Evolutionary conservation across 2,888 invertebrate species (phyloP).

Genomic region (Melieria omissa): DNA sequence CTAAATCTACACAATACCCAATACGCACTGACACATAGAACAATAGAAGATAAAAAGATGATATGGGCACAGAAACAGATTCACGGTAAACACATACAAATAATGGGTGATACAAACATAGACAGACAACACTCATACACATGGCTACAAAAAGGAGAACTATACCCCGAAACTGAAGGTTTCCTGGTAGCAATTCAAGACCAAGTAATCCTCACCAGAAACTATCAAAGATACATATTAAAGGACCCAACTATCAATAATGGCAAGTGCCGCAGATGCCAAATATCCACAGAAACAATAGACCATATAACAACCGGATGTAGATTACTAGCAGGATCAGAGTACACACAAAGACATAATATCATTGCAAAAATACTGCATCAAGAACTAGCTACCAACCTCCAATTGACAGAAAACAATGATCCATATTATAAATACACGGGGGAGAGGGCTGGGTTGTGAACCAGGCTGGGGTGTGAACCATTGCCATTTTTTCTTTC

Average conservation of each 20-base stretch:
- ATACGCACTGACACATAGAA: no score
- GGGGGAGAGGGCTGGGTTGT: neutral
- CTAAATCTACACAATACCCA: no score
- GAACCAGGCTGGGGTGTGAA: neutral
- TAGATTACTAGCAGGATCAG: neutral
- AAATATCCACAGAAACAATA: neutral
- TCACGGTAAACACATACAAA: no score
- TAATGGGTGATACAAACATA: no score
- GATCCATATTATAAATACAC: no score
- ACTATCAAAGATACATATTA: constrained; percentile 11
- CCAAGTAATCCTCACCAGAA: constrained; percentile 12
- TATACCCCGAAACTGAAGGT: constrained; percentile 12
- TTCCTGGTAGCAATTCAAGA: constrained; percentile 15
- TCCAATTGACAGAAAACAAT: no score
- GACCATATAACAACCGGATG: neutral
- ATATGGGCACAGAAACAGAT: no score
- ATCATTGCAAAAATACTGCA: constrained; percentile 3
- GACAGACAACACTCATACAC: neutral
- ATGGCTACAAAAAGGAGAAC: neutral
- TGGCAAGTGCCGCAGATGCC: neutral
- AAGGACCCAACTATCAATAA: neutral
- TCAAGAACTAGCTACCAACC: no score
- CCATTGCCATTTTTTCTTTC: no score
- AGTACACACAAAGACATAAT: neutral
- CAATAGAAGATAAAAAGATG: no score